Evolutionary conservation across 2,797 vertebrate genomes (phyloP), one percentile per base, ranked within the genome.

Genomic region (Sorex maritimensis): DNA sequence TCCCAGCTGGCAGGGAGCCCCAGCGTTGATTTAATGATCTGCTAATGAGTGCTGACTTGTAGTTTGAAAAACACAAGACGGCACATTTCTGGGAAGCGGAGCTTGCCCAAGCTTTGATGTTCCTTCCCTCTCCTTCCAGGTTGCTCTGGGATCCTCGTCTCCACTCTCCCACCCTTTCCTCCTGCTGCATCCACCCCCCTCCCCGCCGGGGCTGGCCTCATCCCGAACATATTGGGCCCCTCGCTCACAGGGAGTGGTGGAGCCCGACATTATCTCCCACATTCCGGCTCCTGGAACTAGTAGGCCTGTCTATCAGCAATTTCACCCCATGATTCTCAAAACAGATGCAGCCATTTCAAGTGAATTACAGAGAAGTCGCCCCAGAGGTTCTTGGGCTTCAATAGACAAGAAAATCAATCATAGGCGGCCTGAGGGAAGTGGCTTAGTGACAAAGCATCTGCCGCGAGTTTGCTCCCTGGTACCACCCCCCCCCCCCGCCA

Each of bases 61-160:
- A 26, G 71, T 80, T 74, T 41, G 74, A 89, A 92, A 96, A 81
- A 13, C 24, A 65, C 41, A 2, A 65, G 58, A 17, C 14, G 24
- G 55, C 46, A 0, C 80, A 4, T 74, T 81, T 86, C 21, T 19
- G 21, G 74, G 52, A 58, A 73, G 44, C 41, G 11, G 68, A 34
- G 13, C 63, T 61, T 34, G 13, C 68, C 5, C 2, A 11, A 19
- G 52, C 23, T 11, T 71, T 49, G 23, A 17, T 23, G 46, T 58
- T 75, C 41, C 2, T 28, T 81, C 23, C 34, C 4, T 92, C 12
- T n/a, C 9, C 12, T 67, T 88, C n/a, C 41, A n/a, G 38, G 7
- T 11, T n/a, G 41, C 41, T 55, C 38, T 49, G 41, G 61, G 65
- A 2, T 23, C 58, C 12, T 0, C 17, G 5, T 30, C n/a, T 69